Conservation (phyloP, 2,888 invertebrate genomes). For the Chalcosyrphus nemorum region DNA sequence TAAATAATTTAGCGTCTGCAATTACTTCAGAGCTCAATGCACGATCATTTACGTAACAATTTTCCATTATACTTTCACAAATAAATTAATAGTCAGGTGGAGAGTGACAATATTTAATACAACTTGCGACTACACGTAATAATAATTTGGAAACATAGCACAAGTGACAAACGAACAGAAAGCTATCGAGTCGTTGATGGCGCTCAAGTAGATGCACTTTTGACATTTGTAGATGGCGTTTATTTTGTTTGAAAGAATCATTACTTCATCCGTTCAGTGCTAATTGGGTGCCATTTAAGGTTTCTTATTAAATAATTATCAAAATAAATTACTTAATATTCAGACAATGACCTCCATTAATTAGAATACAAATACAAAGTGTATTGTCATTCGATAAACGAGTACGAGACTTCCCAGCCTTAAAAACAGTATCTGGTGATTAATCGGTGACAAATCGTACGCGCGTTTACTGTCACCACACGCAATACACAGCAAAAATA, state of each 20-base stretch:
- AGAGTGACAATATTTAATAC: too few relatives aligned
- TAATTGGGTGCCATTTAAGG: not conserved
- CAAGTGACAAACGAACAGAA: too few relatives aligned
- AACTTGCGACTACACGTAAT: too few relatives aligned
- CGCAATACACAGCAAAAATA: conserved; percentile 43
- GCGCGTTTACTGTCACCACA: conserved; percentile 67
- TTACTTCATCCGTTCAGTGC: not conserved
- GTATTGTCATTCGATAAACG: conserved; percentile 11
- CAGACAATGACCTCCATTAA: not conserved
- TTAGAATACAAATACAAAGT: conserved; percentile 26
- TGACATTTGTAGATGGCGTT: too few relatives aligned
- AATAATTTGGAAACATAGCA: too few relatives aligned
- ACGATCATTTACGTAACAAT: too few relatives aligned
- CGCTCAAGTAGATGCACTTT: too few relatives aligned
- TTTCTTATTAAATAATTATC: not conserved
- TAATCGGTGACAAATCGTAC: conserved; percentile 71
- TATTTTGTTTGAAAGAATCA: not conserved
- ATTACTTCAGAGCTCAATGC: too few relatives aligned
- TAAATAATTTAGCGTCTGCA: too few relatives aligned
- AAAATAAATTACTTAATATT: not conserved
- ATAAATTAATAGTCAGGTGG: too few relatives aligned
- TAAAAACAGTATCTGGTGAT: conserved; percentile 45
- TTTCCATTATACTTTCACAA: too few relatives aligned
- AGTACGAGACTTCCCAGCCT: not conserved
- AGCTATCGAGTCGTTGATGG: too few relatives aligned